phyloP scores from a whole-genome alignment of 2,113 vertebrate species.

The Garra rufa region DNA sequence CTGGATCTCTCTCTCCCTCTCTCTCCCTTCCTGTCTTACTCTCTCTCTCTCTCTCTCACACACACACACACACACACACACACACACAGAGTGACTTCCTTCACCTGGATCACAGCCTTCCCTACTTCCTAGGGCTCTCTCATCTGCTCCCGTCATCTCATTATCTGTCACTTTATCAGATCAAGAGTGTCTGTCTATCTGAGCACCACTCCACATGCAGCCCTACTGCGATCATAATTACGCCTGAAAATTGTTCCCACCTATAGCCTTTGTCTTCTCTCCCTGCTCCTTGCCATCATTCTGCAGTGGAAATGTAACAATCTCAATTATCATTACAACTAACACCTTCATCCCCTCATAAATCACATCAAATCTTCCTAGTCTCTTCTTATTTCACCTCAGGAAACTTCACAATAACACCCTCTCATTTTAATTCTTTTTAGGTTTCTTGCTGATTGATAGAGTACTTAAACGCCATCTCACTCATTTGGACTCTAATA shows the following conservation, averaged over 20 bases:
- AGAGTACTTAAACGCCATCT: background rate
- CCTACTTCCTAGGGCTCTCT: conserved; percentile 39
- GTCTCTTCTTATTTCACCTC: background rate
- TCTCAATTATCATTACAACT: conserved; percentile 44
- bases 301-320: conserved; percentile 17
- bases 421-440: conserved; percentile 55
- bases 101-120: conserved; percentile 56
- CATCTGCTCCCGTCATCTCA: conserved; percentile 63
- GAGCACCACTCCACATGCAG: conserved; percentile 38
- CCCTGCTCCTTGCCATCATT: conserved; percentile 1
- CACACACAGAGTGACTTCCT: conserved; percentile 32
- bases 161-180: conserved; percentile 70
- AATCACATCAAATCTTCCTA: conserved; percentile 26
- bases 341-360: conserved; percentile 21
- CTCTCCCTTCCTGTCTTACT: background rate
- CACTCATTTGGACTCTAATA: background rate
- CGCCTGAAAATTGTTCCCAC: conserved; percentile 63
- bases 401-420: conserved; percentile 64
- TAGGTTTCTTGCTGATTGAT: background rate
- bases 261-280: conserved; percentile 53
- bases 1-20: conserved; percentile 27
- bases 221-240: conserved; percentile 71
- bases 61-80: conserved; percentile 6
- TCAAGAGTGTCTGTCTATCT: conserved; percentile 63
- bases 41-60: conserved; percentile 5